phyloP scores from a whole-genome alignment of 2,888 invertebrate genomes.

The Caenorhabditis virilis region DNA sequence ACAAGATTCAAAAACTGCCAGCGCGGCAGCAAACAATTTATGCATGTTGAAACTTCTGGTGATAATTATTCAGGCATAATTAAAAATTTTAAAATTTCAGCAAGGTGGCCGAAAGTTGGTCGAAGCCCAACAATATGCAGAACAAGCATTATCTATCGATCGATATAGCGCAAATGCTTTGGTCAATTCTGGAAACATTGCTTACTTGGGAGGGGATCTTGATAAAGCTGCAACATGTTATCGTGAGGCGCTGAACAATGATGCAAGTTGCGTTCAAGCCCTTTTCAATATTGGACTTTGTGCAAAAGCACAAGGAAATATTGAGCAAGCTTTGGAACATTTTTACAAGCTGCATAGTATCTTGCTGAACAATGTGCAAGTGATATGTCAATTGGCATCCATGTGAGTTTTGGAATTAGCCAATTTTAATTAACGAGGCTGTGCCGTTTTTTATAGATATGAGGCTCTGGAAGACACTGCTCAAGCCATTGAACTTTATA shows the following conservation, averaged over 20 bases:
- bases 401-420: slow-evolving; percentile 71
- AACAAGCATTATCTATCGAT: slow-evolving; percentile 79
- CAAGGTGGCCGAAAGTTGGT: slow-evolving; percentile 77
- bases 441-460: slow-evolving; percentile 71
- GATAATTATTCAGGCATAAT: slow-evolving; percentile 42
- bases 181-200: slow-evolving; percentile 83
- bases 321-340: slow-evolving; percentile 80
- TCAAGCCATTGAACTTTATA: slow-evolving; percentile 73
- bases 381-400: slow-evolving; percentile 80
- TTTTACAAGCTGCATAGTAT: slow-evolving; percentile 81
- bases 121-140: slow-evolving; percentile 80
- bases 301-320: slow-evolving; percentile 77
- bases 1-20: slow-evolving; percentile 82
- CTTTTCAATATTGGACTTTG: slow-evolving; percentile 73
- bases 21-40: slow-evolving; percentile 83
- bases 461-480: slow-evolving; percentile 76
- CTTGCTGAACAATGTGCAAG: slow-evolving; percentile 78
- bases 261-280: slow-evolving; percentile 78
- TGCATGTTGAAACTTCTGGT: slow-evolving; percentile 83
- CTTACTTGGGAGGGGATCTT: slow-evolving; percentile 75
- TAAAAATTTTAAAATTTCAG: slow-evolving; percentile 71
- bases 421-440: too few species aligned
- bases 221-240: slow-evolving; percentile 55
- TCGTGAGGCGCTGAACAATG: slow-evolving; percentile 79
- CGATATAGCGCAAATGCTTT: slow-evolving; percentile 81